phyloP scores from a whole-genome alignment of 2,888 invertebrate genomes.

The Digitonthophagus gazella region DNA sequence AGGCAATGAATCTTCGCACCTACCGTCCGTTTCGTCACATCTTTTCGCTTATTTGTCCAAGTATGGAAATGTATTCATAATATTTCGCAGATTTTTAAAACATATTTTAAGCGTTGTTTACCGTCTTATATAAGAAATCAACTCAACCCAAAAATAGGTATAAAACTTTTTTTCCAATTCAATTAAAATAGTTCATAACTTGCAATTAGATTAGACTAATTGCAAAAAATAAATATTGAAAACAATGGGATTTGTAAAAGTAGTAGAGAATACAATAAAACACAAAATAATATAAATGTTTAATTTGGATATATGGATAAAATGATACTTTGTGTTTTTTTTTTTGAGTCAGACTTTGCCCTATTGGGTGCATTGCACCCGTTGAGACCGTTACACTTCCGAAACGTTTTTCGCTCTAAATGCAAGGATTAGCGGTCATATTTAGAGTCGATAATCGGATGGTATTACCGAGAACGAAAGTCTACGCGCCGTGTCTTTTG shows the following conservation, averaged over 20 bases:
- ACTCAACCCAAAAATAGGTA: too few relatives aligned
- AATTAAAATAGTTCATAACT: too few relatives aligned
- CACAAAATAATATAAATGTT: too few relatives aligned
- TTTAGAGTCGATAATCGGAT: slow-evolving; percentile 3
- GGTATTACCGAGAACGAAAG: slow-evolving; percentile 24
- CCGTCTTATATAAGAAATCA: not conserved
- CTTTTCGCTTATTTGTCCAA: not conserved
- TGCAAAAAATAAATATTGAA: too few relatives aligned
- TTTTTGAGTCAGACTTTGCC: not conserved
- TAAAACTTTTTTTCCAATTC: too few relatives aligned
- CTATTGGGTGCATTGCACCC: slow-evolving; percentile 6
- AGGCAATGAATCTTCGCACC: not conserved
- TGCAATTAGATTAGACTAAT: too few relatives aligned
- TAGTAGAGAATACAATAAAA: too few relatives aligned
- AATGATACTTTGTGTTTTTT: too few relatives aligned
- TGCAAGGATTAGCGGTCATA: slow-evolving; percentile 1
- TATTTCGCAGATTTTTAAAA: not conserved
- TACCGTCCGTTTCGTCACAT: not conserved
- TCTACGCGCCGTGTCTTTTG: slow-evolving; percentile 38
- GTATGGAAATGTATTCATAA: not conserved
- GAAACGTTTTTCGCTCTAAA: slow-evolving; percentile 11
- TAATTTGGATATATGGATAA: too few relatives aligned
- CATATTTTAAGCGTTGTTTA: not conserved
- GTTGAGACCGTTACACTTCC: slow-evolving; percentile 2
- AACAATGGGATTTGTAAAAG: too few relatives aligned